A percentile compares a stretch with the other conserved stretches of the same genome.
Conservation (phyloP, 2,113 vertebrate genomes). For the Nothocercus julius region DNA sequence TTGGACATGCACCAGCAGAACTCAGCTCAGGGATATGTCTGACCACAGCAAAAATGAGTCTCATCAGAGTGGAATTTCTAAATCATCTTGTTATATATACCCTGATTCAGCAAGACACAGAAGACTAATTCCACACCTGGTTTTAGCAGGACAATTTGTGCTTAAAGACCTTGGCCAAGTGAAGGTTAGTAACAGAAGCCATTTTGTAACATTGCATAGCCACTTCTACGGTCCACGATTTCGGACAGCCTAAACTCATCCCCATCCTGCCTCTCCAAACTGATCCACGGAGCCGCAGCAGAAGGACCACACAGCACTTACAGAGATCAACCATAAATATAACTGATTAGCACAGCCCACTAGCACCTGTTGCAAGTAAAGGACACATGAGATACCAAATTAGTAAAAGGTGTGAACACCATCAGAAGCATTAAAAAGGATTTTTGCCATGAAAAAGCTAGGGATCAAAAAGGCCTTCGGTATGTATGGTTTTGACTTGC, state of each 20-base stretch:
- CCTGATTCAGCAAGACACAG: not conserved
- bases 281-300: not conserved
- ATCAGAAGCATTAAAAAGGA: not conserved
- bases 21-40: not conserved
- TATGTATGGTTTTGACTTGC: not conserved
- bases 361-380: not conserved
- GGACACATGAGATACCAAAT: not conserved
- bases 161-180: not conserved
- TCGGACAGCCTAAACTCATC: not conserved
- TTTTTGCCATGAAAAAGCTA: not conserved
- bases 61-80: not conserved
- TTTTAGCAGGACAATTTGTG: not conserved
- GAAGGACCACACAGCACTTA: not conserved
- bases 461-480: not conserved
- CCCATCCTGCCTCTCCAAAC: not conserved
- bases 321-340: not conserved
- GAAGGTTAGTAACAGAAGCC: not conserved
- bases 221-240: not conserved
- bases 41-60: not conserved
- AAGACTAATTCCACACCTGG: not conserved
- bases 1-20: not conserved
- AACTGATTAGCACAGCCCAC: not conserved
- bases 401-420: not conserved
- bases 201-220: fast-evolving
- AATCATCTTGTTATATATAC: not conserved